Evolutionary conservation across 2,113 vertebrate genomes (phyloP).

Genomic region (Heterocephalus glaber): DNA sequence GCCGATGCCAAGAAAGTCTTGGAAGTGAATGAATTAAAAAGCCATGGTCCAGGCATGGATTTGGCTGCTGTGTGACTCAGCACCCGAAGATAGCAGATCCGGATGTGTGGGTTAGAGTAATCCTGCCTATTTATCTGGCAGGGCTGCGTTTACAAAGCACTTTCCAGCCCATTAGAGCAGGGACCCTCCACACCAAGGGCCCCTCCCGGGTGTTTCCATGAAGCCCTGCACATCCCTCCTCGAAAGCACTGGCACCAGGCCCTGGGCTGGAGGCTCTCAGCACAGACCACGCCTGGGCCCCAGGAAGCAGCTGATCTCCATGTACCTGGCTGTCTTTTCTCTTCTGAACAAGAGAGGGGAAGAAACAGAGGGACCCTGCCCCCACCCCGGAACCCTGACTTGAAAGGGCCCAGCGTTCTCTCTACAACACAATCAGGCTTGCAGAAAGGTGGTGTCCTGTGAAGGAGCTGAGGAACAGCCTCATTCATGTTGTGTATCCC

Average conservation of each 20-base stretch:
- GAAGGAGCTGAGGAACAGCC: background rate
- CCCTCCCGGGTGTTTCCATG: background rate
- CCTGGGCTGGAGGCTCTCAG: background rate
- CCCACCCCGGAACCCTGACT: background rate
- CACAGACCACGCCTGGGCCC: background rate
- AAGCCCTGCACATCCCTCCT: background rate
- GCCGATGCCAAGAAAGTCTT: conserved; percentile 47
- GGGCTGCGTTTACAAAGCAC: background rate
- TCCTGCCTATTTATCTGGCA: background rate
- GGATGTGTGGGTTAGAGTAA: background rate
- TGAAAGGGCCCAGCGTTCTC: background rate
- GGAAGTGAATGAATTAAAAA: conserved; percentile 49
- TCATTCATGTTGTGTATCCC: no score
- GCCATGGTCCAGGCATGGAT: background rate
- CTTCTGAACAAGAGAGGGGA: background rate
- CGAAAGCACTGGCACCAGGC: background rate
- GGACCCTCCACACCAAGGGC: background rate
- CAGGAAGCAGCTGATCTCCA: background rate
- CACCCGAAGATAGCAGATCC: background rate
- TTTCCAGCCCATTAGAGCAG: background rate
- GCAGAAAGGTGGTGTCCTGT: rapidly evolving
- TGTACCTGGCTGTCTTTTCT: background rate
- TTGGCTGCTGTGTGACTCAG: background rate
- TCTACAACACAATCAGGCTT: rapidly evolving
- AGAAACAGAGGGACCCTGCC: background rate